These are phyloP conservation scores for Steinernema carpocapsae DNA, from an alignment of 2,888 invertebrate genomes.

Conservation along the genomic window DNA sequence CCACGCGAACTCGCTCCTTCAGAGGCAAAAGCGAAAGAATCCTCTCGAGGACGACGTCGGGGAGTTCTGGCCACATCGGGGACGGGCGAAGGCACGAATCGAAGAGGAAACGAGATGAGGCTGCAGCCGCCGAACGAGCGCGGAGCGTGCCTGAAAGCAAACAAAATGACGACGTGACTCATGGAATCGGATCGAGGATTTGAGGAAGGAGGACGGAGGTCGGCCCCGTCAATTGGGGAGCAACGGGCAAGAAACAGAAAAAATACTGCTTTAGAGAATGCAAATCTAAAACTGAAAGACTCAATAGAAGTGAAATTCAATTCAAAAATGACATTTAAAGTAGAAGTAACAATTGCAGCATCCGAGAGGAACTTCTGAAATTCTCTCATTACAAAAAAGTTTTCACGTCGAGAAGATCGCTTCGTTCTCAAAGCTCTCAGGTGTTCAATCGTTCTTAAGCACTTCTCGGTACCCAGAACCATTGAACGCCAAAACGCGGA, in stretches of 20 bases:
- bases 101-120: background rate
- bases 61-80: conserved; percentile 25
- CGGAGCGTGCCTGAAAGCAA: background rate
- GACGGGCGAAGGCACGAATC: conserved; percentile 7
- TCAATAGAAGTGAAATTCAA: no score
- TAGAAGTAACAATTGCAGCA: no score
- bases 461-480: background rate
- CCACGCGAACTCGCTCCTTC: conserved; percentile 21
- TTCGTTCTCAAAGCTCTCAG: background rate
- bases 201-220: background rate
- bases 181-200: background rate
- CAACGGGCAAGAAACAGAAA: no score
- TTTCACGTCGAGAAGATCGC: no score
- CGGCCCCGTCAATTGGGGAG: no score
- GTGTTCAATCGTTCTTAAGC: background rate
- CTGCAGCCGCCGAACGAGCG: background rate
- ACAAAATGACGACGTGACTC: background rate
- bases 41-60: conserved; percentile 13
- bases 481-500: background rate
- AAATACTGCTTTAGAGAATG: no score
- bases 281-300: no score
- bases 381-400: no score
- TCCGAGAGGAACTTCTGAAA: no score
- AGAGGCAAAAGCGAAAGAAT: conserved; percentile 1
- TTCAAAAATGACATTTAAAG: no score